phyloP scores from a whole-genome alignment of 2,113 vertebrate genomes.

The Daubentonia madagascariensis region DNA sequence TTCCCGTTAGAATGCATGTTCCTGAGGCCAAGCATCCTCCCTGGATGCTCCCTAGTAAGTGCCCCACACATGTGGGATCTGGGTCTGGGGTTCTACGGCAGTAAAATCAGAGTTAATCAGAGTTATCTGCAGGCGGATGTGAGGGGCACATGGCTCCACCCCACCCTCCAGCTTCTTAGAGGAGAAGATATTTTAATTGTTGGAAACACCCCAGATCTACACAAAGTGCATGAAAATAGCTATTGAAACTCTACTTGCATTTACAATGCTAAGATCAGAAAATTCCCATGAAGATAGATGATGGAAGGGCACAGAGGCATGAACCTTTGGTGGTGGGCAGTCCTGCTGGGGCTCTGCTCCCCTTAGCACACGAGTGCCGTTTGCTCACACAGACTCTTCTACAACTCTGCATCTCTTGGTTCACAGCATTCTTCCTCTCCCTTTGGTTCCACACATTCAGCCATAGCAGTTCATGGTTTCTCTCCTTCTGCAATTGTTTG shows the following conservation, averaged over 20 bases:
- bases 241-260: background rate
- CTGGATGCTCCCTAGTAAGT: no score
- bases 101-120: background rate
- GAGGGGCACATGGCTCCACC: background rate
- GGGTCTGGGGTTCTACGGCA: background rate
- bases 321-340: accelerated
- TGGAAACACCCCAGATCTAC: background rate
- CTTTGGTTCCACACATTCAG: background rate
- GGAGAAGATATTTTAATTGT: background rate
- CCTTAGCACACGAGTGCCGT: accelerated
- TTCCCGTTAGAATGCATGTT: background rate
- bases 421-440: background rate
- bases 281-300: background rate
- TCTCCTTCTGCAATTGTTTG: background rate
- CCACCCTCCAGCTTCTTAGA: background rate
- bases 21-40: background rate
- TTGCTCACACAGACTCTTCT: background rate
- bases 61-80: background rate
- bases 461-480: background rate
- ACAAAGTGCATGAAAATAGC: background rate
- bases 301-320: background rate
- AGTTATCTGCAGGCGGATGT: background rate
- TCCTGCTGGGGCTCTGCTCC: background rate
- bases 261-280: background rate
- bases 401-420: accelerated